Percentiles rank a stretch among this genome's conserved stretches.
phyloP scores from a whole-genome alignment of 2,113 vertebrate species.

The Hemibagrus wyckioides region DNA sequence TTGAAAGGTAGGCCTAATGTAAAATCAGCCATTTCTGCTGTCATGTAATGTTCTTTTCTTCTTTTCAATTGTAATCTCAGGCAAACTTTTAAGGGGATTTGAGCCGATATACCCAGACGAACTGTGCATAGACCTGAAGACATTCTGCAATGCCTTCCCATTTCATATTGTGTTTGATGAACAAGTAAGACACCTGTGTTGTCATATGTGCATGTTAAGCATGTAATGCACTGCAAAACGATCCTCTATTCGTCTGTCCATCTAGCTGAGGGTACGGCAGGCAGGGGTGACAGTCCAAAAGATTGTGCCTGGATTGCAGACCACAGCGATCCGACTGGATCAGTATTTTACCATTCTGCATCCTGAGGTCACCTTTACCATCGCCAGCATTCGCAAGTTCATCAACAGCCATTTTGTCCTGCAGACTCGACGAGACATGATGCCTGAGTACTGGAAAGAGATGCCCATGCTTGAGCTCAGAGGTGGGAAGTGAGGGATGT shows the following conservation, averaged over 20 bases:
- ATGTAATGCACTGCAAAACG: neutral
- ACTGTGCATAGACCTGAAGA: constrained; percentile 72
- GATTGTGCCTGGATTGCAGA: constrained; percentile 71
- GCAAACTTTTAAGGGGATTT: constrained; percentile 75
- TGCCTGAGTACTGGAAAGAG: constrained; percentile 59
- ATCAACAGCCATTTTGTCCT: constrained; percentile 80
- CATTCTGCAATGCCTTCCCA: constrained; percentile 76
- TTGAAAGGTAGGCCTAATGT: neutral
- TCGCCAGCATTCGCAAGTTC: constrained; percentile 76
- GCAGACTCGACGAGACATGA: constrained; percentile 67
- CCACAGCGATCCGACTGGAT: constrained; percentile 60
- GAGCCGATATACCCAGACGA: constrained; percentile 73
- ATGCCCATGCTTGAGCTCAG: constrained; percentile 67
- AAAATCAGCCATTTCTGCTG: neutral
- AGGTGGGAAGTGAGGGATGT: constrained; percentile 57
- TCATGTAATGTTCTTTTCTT: neutral
- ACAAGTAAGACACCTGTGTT: constrained; percentile 64
- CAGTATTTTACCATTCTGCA: constrained; percentile 74
- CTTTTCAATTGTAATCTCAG: constrained; percentile 54
- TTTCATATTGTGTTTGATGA: constrained; percentile 77
- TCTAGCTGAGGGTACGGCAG: constrained; percentile 74
- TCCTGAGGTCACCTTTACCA: constrained; percentile 73
- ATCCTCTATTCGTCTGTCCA: neutral
- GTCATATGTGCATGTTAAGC: neutral
- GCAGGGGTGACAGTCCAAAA: constrained; percentile 77